phyloP scores from a whole-genome alignment of 2,797 vertebrate species.

The Stomatorhinus walkeri region DNA sequence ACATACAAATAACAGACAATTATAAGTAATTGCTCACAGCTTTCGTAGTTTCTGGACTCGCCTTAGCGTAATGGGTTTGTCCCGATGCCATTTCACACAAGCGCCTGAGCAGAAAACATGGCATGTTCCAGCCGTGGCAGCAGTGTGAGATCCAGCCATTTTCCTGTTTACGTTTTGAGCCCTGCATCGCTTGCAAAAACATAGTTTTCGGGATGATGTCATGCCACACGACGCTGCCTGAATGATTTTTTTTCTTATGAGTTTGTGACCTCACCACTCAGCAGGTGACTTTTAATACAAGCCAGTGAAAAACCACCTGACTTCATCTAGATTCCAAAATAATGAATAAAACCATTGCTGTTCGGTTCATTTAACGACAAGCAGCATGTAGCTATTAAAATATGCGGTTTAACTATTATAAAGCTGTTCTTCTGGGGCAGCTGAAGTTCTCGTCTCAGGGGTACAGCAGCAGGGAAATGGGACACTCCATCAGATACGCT shows the following conservation, averaged over 20 bases:
- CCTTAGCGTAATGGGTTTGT: not conserved
- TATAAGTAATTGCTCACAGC: not conserved
- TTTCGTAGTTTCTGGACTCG: not conserved
- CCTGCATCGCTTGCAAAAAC: not conserved
- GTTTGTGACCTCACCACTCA: not conserved
- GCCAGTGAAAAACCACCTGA: not conserved
- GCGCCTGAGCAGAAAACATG: not conserved
- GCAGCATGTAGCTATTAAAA: not conserved
- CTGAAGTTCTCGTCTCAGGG: not conserved
- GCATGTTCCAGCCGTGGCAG: not conserved
- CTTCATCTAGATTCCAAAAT: not conserved
- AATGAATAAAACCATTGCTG: not conserved
- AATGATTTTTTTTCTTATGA: not conserved
- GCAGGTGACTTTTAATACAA: not conserved
- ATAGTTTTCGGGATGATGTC: not conserved
- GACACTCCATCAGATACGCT: not conserved
- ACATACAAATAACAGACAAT: not conserved
- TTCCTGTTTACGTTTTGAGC: not conserved
- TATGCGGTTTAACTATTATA: not conserved
- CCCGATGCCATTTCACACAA: not conserved
- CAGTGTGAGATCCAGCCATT: not conserved
- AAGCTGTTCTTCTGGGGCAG: not conserved
- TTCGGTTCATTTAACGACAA: conserved; percentile 1
- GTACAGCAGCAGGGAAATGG: not conserved
- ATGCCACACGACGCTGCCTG: not conserved